A percentile compares a stretch with the other conserved stretches of the same genome.
Evolutionary conservation across 2,113 vertebrate genomes (phyloP).

Genomic region (Psittacara wagleri): DNA sequence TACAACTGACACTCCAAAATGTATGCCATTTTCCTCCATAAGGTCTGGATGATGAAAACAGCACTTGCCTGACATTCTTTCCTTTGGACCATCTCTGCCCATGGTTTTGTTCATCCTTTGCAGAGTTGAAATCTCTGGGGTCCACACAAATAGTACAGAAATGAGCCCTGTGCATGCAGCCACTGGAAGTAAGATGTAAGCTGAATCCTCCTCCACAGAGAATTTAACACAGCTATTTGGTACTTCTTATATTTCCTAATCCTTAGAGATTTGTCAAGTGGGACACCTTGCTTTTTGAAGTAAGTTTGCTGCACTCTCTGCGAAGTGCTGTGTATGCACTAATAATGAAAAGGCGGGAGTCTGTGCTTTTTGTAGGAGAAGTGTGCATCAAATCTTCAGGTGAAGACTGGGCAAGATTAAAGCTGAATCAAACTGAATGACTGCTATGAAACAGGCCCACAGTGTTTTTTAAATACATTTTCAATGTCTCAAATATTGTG

Average conservation of each 20-base stretch:
- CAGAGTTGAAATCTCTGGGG: not conserved
- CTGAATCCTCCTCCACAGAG: not conserved
- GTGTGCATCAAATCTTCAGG: not conserved
- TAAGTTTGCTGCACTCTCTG: not conserved
- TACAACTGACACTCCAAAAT: not conserved
- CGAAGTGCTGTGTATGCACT: not conserved
- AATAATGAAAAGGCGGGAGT: not conserved
- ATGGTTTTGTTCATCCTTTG: not conserved
- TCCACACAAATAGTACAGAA: not conserved
- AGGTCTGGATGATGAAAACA: not conserved
- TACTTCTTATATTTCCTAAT: not conserved
- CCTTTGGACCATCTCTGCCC: not conserved
- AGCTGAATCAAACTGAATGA: not conserved
- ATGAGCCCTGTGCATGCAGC: not conserved
- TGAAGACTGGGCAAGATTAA: constrained; percentile 9
- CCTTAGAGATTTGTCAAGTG: not conserved
- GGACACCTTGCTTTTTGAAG: not conserved
- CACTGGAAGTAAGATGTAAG: not conserved
- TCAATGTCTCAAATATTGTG: constrained; percentile 7
- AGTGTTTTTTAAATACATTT: not conserved
- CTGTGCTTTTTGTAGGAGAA: not conserved
- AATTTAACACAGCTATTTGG: not conserved
- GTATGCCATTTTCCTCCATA: not conserved
- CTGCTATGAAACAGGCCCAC: not conserved
- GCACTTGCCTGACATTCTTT: not conserved